A percentile compares a stretch with the other conserved stretches of the same genome.
Conservation (phyloP, 2,888 invertebrate species). For the Disparrhopalites patrizii region DNA sequence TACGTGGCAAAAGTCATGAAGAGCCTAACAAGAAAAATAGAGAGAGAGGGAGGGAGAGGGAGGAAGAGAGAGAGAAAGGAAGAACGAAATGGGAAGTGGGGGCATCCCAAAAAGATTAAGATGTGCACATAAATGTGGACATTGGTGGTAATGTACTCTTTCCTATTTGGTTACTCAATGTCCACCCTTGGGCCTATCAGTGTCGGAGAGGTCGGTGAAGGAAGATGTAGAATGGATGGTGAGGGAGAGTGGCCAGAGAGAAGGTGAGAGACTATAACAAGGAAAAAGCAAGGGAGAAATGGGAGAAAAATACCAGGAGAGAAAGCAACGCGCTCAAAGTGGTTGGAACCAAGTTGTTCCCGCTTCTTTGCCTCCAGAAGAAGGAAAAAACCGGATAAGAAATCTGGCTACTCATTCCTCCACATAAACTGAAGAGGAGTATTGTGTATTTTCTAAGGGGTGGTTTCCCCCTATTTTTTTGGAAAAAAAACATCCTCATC, state of each 20-base stretch:
- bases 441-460: neutral
- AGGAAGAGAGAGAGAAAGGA: no score
- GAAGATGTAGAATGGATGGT: no score
- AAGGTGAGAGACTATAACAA: neutral
- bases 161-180: no score
- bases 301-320: neutral
- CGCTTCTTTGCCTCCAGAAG: neutral
- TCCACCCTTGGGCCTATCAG: no score
- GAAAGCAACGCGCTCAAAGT: neutral
- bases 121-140: no score
- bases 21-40: neutral
- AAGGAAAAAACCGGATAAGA: no score
- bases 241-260: neutral
- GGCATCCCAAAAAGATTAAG: no score
- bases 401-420: no score
- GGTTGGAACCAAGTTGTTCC: neutral
- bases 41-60: neutral
- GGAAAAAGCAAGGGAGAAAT: neutral
- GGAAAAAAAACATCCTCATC: neutral
- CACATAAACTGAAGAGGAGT: neutral
- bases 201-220: no score
- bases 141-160: no score
- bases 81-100: no score
- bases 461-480: neutral
- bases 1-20: no score